Base-by-base conservation (phyloP, 2,888 invertebrate species). In the Tortricodes alternella region DNA sequence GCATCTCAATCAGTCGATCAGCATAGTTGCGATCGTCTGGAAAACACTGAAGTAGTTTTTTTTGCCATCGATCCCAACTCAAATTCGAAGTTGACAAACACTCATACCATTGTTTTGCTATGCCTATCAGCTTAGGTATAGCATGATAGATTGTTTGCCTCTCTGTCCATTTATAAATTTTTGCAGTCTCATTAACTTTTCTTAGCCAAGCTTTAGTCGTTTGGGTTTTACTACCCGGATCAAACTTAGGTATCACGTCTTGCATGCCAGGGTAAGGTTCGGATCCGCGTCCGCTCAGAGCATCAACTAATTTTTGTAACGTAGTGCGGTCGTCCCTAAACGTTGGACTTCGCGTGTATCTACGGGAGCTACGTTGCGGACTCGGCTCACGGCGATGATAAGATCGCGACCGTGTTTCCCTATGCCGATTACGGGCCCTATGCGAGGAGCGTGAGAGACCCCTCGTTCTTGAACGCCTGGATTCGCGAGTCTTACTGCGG, bases 231-330 rank as follows among this genome's bases (percentile, higher is more conserved):
- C 13, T 21, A 2, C 46, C 21, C 4, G 46, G 34, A 19, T 46
- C 46, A 15, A 46, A 46, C 13, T 46, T 46, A 2, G 46, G 46
- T 44, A 44, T 46, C 13, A 46, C 34, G 9, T 34, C 46, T 11
- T 21, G 46, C 7, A 34, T 13, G 4, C 46, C 34, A 1, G 43
- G 7, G 27, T 29, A 18, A 1, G 43, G 16, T 29, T 29, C 29
- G 1, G 43, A 27, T 18, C 15, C 43, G 18, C 27, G 43, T 4
- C 18, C 43, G 11, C 29, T 44, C 6, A 44, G 16, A 3, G 43
- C 43, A 2, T 44, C 18, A 9, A 44, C 6, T 18, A 44, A 29
- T 6, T 29, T 3, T 29, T 44, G 29, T 16, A 44, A 7, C 16
- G 43, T 29, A 27, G 43, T 29, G 2, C 43, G 43, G 2, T 44